Conservation (phyloP, 2,113 vertebrate genomes). For the Pelobates fuscus region DNA sequence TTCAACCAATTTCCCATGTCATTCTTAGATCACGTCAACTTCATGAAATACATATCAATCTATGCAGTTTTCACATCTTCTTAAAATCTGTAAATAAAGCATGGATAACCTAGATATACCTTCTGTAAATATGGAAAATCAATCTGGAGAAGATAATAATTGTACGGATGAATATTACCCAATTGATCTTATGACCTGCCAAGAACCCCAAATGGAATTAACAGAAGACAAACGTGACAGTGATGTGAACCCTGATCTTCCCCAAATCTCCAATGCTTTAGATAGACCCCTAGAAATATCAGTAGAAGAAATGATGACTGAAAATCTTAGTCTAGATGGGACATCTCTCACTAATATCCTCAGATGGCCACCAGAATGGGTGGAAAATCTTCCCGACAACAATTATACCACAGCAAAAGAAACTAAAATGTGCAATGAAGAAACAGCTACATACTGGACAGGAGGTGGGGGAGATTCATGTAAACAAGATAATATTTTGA, state of each 20-base stretch:
- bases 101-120: no score
- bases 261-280: not conserved
- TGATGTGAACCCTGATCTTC: not conserved
- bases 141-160: not conserved
- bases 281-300: not conserved
- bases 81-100: no score
- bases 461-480: constrained; percentile 6
- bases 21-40: no score
- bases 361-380: no score
- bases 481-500: not conserved
- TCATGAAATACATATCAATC: no score
- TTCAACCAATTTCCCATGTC: no score
- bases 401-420: not conserved
- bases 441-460: constrained; percentile 37
- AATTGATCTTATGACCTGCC: not conserved
- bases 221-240: not conserved
- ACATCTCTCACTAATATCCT: not conserved
- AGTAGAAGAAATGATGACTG: not conserved
- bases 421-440: constrained; percentile 42
- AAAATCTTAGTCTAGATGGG: not conserved
- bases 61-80: no score
- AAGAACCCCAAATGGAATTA: not conserved
- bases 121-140: not conserved
- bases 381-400: not conserved
- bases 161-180: not conserved